Evolutionary conservation across 2,888 invertebrate genomes (phyloP), one percentile per base, ranked within the genome.

Genomic region (Adelphocoris suturalis): DNA sequence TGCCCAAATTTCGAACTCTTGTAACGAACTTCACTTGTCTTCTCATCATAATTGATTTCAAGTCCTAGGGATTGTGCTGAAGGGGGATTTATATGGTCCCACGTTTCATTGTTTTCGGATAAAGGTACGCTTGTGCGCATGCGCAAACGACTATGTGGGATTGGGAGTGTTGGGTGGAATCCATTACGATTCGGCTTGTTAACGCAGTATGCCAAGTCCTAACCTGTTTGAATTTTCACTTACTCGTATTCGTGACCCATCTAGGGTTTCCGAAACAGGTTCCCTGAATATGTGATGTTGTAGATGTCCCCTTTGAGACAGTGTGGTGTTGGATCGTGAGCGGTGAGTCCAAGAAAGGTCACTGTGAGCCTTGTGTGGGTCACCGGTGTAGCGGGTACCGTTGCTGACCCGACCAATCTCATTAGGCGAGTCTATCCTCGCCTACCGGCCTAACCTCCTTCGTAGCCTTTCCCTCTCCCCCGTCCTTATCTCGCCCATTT

Each of bases 301-400:
- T 28, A 85, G 85, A 85, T 85, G 85, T 85, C 85, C 85, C 85
- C 37, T 13, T 55, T 37, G 57, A 37, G 57, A 57, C 57, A 57
- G 55, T 57, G 85, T 48, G 52, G 27, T 68, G 68, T 27, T 68
- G 23, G 28, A 52, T 85, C 85, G 85, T 85, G 85, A 85, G 85
- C 52, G 52, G 27, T 37, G 85, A 85, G 85, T 85, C 85, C 85
- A 68, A 86, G 75, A 86, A 86, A 80, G 88, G 88, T 88, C 88
- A 88, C 78, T 55, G 48, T 46, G 61, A 61, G 47, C 55, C 78
- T 55, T 88, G 78, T 88, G 88, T 88, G 88, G 88, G 88, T 88
- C 88, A 88, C 88, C 78, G 88, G 88, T 88, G 88, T 88, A 88
- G 88, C 88, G 78, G 52, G 88, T 88, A 88, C 88, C 88, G 88